phyloP scores from a whole-genome alignment of 1,140 invertebrate genomes.

The Leptoteleia sp. region DNA sequence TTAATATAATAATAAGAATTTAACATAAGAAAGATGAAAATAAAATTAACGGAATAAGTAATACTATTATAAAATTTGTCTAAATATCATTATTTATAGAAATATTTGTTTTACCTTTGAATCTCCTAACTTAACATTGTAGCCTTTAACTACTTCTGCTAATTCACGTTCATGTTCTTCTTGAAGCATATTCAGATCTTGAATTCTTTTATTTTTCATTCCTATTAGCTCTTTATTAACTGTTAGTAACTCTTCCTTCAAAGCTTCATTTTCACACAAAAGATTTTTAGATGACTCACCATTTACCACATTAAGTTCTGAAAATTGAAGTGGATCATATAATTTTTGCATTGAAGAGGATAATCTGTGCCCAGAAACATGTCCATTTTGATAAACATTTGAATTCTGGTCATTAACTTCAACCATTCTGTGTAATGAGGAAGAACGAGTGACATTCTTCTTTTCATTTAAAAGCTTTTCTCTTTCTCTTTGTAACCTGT shows the following conservation, averaged over 20 bases:
- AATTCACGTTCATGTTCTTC: conserved; percentile 89
- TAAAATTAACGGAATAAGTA: too few species aligned
- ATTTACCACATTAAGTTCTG: conserved; percentile 79
- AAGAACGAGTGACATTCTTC: conserved; percentile 69
- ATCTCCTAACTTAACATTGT: conserved; percentile 76
- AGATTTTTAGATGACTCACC: conserved; percentile 77
- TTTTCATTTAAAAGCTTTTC: conserved; percentile 82
- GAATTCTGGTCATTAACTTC: conserved; percentile 78
- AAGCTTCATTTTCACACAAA: conserved; percentile 82
- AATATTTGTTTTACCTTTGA: conserved; percentile 77
- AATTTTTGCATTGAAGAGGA: conserved; percentile 74
- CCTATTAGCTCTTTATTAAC: conserved; percentile 85
- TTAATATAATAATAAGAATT: too few species aligned
- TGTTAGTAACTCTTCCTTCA: conserved; percentile 84
- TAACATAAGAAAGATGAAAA: too few species aligned
- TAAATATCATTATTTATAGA: too few species aligned
- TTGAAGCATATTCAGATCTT: conserved; percentile 89
- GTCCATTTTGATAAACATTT: conserved; percentile 77
- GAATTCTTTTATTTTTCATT: conserved; percentile 87
- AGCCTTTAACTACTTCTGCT: conserved; percentile 79
- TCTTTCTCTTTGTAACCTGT: conserved; percentile 85
- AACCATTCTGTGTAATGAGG: conserved; percentile 70
- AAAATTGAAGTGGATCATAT: conserved; percentile 80
- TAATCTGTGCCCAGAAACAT: conserved; percentile 80
- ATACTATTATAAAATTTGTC: too few species aligned